Evolutionary conservation across 2,888 invertebrate species (phyloP), one percentile per base, ranked within the genome.

Genomic region (Liposcelis brunnea): DNA sequence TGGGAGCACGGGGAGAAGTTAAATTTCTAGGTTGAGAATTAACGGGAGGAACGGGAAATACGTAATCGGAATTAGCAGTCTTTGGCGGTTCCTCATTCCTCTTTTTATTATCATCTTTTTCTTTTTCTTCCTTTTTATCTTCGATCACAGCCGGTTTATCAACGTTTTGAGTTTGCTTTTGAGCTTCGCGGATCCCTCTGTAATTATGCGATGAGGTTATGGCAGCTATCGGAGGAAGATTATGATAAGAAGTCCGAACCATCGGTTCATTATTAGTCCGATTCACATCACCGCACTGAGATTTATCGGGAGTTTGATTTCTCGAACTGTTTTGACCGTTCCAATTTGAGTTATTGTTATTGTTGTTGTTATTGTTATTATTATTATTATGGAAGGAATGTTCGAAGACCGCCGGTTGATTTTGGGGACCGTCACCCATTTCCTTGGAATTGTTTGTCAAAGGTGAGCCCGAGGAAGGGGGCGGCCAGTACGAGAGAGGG

Each of bases 171-270:
- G 55, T 51, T 31, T 57, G 58, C 15, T 50, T 51, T 18, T 52
- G 45, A 15, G 56, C 52, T 46, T 64, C 62, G 35, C 60, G 52
- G 32, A 54, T 55, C 49, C 51, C 58, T 52, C 66, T 59, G 55
- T 59, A 65, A 51, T 65, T 61, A 59, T 67, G 66, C 52, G 68
- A 68, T 34, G 63, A 61, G 21, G 69, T 66, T 15, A 69, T 56
- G 1, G 67, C 61, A n/a, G 67, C 69, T 35, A 69, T 68, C 2
- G 69, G 68, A 16, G 70, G 69, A 44, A 70, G 55, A 53, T 69
- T 69, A 55, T 70, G 70, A 40, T 65, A 64, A 16, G 61, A 62
- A 12, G 55, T 43, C 31, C 55, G 33, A n/a, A 52, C 35, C 21
- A 50, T 42, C 15, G 55, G 49, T 35, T 55, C 51, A 46, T 58